Conservation (phyloP, 2,113 vertebrate species). For the Epinephelus cyanopodus region DNA sequence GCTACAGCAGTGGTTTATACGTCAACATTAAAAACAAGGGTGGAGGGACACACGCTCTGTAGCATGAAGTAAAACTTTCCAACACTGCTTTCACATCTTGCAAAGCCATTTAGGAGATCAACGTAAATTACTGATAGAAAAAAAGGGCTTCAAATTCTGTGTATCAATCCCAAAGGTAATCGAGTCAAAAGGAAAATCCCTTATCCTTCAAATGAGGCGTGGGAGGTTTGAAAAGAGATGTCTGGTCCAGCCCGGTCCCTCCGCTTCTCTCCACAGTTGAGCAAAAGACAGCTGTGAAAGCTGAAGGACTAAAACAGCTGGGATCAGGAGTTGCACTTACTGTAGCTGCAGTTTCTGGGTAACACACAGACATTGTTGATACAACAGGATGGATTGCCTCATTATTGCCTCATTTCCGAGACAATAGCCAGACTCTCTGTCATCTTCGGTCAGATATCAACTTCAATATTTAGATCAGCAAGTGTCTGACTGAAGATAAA, state of each 20-base stretch:
- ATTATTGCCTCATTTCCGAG: conserved; percentile 22
- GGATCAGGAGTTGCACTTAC: conserved; percentile 16
- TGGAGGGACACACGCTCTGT: background rate
- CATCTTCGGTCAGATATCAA: background rate
- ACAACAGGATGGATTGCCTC: conserved; percentile 52
- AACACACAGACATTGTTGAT: conserved; percentile 55
- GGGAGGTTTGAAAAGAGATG: conserved; percentile 32
- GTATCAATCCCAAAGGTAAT: conserved; percentile 47
- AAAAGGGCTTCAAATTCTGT: conserved; percentile 19
- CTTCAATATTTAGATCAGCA: background rate
- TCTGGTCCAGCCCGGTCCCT: conserved; percentile 9
- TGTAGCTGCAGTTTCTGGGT: conserved; percentile 51
- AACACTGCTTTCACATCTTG: conserved; percentile 34
- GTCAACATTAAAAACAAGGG: conserved; percentile 3
- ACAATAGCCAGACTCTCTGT: background rate
- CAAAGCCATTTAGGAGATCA: conserved; percentile 28
- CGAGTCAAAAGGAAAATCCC: conserved; percentile 41
- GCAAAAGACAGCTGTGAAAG: conserved; percentile 55
- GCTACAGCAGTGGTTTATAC: background rate
- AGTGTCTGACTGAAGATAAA: background rate
- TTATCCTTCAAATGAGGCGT: conserved; percentile 33
- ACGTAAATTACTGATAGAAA: conserved; percentile 10
- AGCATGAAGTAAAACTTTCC: conserved; percentile 33
- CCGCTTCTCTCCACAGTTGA: conserved; percentile 3
- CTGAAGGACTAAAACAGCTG: conserved; percentile 81